These are phyloP conservation scores for Muricea muricata DNA, from an alignment of 92 coral and sea anemone genomes.

Conservation along the genomic window DNA sequence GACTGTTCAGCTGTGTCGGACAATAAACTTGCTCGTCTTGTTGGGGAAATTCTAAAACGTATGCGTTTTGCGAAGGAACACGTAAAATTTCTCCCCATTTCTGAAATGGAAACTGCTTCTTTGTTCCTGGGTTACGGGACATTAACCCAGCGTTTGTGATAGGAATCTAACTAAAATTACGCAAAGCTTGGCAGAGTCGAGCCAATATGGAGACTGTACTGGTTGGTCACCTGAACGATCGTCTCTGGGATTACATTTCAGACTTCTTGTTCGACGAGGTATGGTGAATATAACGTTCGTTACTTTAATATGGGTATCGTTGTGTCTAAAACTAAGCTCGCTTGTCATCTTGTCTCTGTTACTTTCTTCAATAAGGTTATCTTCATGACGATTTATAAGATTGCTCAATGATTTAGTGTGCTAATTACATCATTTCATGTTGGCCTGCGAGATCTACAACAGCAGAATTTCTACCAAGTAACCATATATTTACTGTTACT, in stretches of 20 bases:
- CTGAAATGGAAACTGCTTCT: neutral
- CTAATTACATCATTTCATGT: neutral
- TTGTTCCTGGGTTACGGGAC: neutral
- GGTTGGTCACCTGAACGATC: constrained; percentile 24
- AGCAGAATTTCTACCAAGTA: too few species aligned
- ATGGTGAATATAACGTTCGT: neutral
- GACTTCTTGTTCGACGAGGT: constrained; percentile 48
- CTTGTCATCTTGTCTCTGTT: neutral
- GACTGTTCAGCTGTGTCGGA: constrained; percentile 28
- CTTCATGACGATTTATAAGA: neutral
- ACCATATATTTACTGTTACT: neutral
- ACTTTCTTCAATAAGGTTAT: neutral
- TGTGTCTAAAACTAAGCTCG: neutral
- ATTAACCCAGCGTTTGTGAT: neutral
- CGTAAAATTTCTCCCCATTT: neutral
- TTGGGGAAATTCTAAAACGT: neutral
- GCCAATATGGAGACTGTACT: constrained; percentile 3
- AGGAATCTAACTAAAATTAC: neutral
- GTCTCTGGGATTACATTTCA: constrained; percentile 34
- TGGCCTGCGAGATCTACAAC: neutral
- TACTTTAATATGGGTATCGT: neutral
- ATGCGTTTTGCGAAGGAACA: neutral
- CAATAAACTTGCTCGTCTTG: neutral
- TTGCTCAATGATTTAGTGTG: neutral
- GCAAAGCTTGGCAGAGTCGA: neutral